Conservation (phyloP, 2,888 invertebrate species). For the Panorpa germanica region DNA sequence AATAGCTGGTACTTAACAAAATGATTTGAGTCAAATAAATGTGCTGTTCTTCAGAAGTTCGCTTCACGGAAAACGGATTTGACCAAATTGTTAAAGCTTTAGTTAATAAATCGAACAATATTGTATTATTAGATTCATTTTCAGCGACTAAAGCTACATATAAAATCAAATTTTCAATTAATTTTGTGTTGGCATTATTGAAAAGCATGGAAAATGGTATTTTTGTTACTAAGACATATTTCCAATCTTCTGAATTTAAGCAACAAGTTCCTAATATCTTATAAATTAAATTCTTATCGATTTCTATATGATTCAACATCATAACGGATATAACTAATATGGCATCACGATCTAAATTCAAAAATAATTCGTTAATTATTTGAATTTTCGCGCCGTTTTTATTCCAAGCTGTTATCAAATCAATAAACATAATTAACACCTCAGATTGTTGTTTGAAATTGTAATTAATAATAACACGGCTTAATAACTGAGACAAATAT, state of each 20-base stretch:
- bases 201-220: slow-evolving; percentile 34
- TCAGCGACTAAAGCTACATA: slow-evolving; percentile 31
- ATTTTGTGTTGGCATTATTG: slow-evolving; percentile 24
- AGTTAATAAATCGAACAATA: slow-evolving; percentile 26
- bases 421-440: slow-evolving; percentile 29
- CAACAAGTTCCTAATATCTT: slow-evolving; percentile 29
- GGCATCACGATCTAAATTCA: slow-evolving; percentile 33
- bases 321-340: slow-evolving; percentile 35
- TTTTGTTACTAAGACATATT: slow-evolving; percentile 40
- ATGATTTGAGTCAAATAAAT: slow-evolving; percentile 48
- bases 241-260: slow-evolving; percentile 39
- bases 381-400: slow-evolving; percentile 19
- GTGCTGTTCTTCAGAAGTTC: slow-evolving; percentile 47
- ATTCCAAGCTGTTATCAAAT: slow-evolving; percentile 33
- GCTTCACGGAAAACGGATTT: slow-evolving; percentile 37
- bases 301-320: slow-evolving; percentile 31
- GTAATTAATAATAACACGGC: slow-evolving; percentile 38
- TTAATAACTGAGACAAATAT: slow-evolving; percentile 33
- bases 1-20: slow-evolving; percentile 32
- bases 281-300: slow-evolving; percentile 22
- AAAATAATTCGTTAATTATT: slow-evolving; percentile 30
- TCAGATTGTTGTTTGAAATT: slow-evolving; percentile 26
- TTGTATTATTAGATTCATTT: slow-evolving; percentile 17
- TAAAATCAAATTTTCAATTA: slow-evolving; percentile 37
- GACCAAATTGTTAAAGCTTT: slow-evolving; percentile 48